These are phyloP conservation scores for Scaptomyza cyrtandrae DNA, from an alignment of 2,888 invertebrate genomes.

Conservation along the genomic window DNA sequence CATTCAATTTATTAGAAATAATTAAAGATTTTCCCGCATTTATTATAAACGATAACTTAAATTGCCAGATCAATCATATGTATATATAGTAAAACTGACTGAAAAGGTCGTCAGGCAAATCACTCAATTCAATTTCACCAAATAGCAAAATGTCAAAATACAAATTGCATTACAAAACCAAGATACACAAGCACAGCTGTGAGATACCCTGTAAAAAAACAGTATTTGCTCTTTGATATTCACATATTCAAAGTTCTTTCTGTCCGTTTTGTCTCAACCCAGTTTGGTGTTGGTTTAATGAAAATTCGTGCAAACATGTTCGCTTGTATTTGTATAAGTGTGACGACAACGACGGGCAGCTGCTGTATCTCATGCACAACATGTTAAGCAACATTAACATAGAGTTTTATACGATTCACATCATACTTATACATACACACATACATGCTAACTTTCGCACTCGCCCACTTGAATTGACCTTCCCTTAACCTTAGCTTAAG, in stretches of 20 bases:
- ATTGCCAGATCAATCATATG: background rate
- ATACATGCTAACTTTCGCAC: conserved; percentile 35
- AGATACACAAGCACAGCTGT: background rate
- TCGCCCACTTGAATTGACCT: conserved; percentile 58
- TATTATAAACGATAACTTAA: background rate
- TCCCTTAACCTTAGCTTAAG: conserved; percentile 59
- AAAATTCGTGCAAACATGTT: conserved; percentile 40
- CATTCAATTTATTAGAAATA: background rate
- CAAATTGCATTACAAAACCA: conserved; percentile 19
- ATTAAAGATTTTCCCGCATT: background rate
- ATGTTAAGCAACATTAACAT: conserved; percentile 62
- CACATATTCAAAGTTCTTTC: too few species aligned
- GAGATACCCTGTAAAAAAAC: background rate
- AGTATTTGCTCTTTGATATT: too few species aligned
- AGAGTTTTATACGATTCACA: conserved; percentile 15
- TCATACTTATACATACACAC: background rate
- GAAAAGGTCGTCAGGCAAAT: conserved; percentile 44
- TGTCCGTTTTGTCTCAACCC: conserved; percentile 10
- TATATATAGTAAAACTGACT: conserved; percentile 35
- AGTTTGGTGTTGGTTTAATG: conserved; percentile 15
- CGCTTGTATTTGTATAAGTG: conserved; percentile 9
- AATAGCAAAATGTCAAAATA: conserved; percentile 20
- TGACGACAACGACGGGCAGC: conserved; percentile 48
- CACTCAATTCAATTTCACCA: conserved; percentile 48
- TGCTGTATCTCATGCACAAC: conserved; percentile 36